Evolutionary conservation across 2,113 vertebrate species (phyloP), one percentile per base, ranked within the genome.

Genomic region (Peucedramus taeniatus): DNA sequence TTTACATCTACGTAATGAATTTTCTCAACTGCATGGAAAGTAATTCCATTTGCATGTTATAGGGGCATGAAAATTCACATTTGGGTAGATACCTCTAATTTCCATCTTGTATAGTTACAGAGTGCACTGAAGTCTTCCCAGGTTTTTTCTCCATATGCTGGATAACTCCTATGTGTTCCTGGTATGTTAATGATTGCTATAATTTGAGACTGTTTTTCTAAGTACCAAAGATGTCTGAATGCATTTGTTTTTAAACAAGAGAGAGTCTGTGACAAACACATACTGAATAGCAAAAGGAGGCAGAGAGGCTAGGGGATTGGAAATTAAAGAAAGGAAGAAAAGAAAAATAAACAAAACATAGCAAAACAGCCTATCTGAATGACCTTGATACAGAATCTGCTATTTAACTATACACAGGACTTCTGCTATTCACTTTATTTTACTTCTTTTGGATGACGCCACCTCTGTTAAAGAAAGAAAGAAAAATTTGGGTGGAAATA

Each of bases 331-430:
- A 83, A 45, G 21, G 13, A 6, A 11, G 20, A 37, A 35, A 93
- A 30, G 15, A 51, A 71, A 65, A 71, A 33, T 37, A 96, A 83
- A 77, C 51, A 93, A 94, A 86, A 76, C 54, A 47, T 70, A 91
- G 79, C 45, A 70, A 82, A 92, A 69, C 79, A 76, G 70, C 30
- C 60, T 97, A 57, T 78, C 44, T 91, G 24, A 85, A 59, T 7
- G 79, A 96, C 97, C 97, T 98, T 97, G 97, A 91, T 91, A 81
- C 30, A 79, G 74, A 96, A 93, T 94, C 84, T 95, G 71, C 93
- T 93, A 65, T 94, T 92, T 84, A 75, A 76, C 80, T 84, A 54
- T 66, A 83, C 81, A 72, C 57, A 69, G 35, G 20, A 70, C 78
- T 88, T 83, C 77, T 64, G 70, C 35, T 83, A 83, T 91, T 69